phyloP scores from a whole-genome alignment of 2,797 vertebrate species.

The Bucorvus abyssinicus region DNA sequence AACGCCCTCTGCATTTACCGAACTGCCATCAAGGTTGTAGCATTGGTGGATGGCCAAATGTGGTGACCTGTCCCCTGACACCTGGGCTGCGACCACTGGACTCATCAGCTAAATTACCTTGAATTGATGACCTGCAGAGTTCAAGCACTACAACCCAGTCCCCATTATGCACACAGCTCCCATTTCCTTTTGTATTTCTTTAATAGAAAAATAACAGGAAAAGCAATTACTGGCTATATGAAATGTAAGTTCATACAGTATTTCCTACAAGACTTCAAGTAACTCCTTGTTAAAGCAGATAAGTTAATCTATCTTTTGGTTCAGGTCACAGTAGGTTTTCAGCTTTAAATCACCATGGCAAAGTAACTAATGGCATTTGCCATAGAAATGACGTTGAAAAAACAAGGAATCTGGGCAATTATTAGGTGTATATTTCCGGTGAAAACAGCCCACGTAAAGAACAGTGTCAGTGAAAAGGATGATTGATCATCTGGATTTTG shows the following conservation, averaged over 20 bases:
- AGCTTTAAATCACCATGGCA: constrained; percentile 48
- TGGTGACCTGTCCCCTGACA: neutral
- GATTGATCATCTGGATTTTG: constrained; percentile 48
- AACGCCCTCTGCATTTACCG: neutral
- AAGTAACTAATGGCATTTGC: constrained; percentile 40
- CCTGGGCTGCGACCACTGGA: neutral
- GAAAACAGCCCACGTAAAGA: constrained; percentile 13
- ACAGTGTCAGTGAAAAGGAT: constrained; percentile 27
- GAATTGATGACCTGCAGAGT: constrained; percentile 27
- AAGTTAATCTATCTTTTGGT: constrained; percentile 52
- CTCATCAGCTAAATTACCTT: constrained; percentile 21
- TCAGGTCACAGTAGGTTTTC: constrained; percentile 44
- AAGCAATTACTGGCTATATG: constrained; percentile 58
- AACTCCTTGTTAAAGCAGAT: constrained; percentile 61
- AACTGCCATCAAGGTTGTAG: neutral
- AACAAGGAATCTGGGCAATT: constrained; percentile 40
- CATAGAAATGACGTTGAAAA: constrained; percentile 36
- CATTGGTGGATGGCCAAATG: neutral
- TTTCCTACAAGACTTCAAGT: constrained; percentile 44
- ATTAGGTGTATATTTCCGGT: constrained; percentile 39
- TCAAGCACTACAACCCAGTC: neutral
- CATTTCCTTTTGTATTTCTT: constrained; percentile 52
- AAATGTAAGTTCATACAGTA: constrained; percentile 42
- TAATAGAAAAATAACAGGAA: constrained; percentile 62
- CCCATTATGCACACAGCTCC: neutral